These are phyloP conservation scores for Idris sp. DNA, from an alignment of 1,140 invertebrate genomes.

Conservation along the genomic window DNA sequence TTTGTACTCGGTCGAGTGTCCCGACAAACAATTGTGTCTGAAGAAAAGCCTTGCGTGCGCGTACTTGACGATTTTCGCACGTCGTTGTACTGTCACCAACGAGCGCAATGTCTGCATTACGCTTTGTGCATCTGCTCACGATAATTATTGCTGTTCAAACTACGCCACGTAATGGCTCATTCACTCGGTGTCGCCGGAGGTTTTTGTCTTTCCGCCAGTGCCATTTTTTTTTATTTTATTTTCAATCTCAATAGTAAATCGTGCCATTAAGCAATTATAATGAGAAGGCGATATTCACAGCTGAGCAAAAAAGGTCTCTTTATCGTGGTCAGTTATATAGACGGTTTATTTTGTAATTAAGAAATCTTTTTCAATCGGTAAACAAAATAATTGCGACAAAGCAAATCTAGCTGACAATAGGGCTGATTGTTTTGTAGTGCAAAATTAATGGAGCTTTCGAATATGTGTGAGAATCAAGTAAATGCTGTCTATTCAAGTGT, in stretches of 20 bases:
- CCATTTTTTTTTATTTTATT: no score
- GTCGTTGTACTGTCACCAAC: constrained; percentile 52
- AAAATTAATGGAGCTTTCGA: constrained; percentile 33
- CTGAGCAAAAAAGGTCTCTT: constrained; percentile 36
- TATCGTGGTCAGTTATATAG: constrained; percentile 63
- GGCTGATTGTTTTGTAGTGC: constrained; percentile 25
- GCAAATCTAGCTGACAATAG: constrained; percentile 45
- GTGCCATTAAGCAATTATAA: constrained; percentile 73
- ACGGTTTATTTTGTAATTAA: constrained; percentile 48
- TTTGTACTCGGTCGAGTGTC: constrained; percentile 71
- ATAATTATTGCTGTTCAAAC: constrained; percentile 77
- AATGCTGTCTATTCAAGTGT: constrained; percentile 44
- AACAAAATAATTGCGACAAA: constrained; percentile 53
- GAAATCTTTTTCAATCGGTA: constrained; percentile 28
- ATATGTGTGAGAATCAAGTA: constrained; percentile 18
- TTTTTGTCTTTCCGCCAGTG: constrained; percentile 54
- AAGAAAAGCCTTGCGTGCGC: constrained; percentile 34
- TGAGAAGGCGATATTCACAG: constrained; percentile 65
- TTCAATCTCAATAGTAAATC: constrained; percentile 70
- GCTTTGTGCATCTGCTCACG: constrained; percentile 62
- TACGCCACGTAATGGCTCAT: constrained; percentile 76
- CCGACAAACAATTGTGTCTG: constrained; percentile 70
- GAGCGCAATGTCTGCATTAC: constrained; percentile 46
- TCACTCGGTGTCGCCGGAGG: constrained; percentile 70
- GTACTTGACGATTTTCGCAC: constrained; percentile 48